Conservation (phyloP, 2,888 invertebrate genomes). For the Patella depressa region DNA sequence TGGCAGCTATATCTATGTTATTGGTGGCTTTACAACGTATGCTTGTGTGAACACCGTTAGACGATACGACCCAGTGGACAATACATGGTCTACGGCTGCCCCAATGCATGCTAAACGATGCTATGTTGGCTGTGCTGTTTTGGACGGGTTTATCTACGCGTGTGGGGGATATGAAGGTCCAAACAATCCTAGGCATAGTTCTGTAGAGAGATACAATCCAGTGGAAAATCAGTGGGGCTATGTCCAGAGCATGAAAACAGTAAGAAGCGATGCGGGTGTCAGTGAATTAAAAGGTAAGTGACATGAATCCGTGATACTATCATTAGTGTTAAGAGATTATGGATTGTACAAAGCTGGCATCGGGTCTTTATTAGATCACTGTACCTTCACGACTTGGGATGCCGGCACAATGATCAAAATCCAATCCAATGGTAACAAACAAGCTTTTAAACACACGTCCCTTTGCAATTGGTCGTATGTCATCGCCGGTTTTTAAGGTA, state of each 20-base stretch:
- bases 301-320: too few species aligned
- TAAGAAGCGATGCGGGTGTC: slow-evolving; percentile 85
- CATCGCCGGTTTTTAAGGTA: too few species aligned
- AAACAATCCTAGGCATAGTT: slow-evolving; percentile 83
- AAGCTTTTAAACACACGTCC: too few species aligned
- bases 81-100: slow-evolving; percentile 68
- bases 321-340: too few species aligned
- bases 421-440: too few species aligned
- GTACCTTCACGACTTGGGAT: too few species aligned
- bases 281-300: slow-evolving; percentile 76
- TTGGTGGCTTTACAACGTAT: slow-evolving; percentile 73
- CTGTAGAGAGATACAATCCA: slow-evolving; percentile 88
- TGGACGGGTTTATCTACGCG: slow-evolving; percentile 69
- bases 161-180: slow-evolving; percentile 71
- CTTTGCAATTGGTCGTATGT: too few species aligned
- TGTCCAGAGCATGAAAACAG: slow-evolving; percentile 84
- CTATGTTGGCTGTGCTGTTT: slow-evolving; percentile 78
- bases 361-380: too few species aligned
- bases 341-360: too few species aligned
- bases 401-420: too few species aligned
- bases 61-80: slow-evolving; percentile 65
- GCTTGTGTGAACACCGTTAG: slow-evolving; percentile 66
- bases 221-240: slow-evolving; percentile 85
- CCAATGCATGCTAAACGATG: slow-evolving; percentile 73
- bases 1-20: slow-evolving; percentile 69